Base-by-base conservation (phyloP, 2,888 invertebrate species). In the Leucophenga montana region DNA sequence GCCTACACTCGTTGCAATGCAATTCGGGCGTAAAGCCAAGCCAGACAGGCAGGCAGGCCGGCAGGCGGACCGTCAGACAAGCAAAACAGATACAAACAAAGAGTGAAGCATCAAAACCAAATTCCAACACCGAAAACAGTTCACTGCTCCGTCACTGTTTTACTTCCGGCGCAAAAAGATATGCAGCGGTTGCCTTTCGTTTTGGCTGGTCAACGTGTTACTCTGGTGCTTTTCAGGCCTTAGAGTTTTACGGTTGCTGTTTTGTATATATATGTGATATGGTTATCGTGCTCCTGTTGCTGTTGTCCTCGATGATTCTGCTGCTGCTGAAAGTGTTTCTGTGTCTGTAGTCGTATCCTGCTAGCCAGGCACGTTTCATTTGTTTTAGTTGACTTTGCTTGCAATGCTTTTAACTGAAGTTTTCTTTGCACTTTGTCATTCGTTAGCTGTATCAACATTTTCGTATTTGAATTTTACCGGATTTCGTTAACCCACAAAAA, bases 101-200 rank as follows among this genome's bases (percentile, higher is more conserved):
- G 13, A 22, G 27, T n/a, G 70, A 71, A 74, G 78, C 77, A 78
- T 75, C 78, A 73, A 80, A 80, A 80, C 80, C 75, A 80, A 75
- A 80, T 80, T 78, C 72, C 67, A 61, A 44, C 46, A 33, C 33
- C 39, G 54, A 67, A 53, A 20, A 39, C 11, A 39, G 39, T 65
- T 61, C 54, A 62, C 75, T 73, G 71, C 75, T 73, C 71, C 73
- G 69, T 78, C 72, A 74, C 78, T 75, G 71, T 73, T 65, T 53
- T 20, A 62, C 53, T 64, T 64, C 50, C 69, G 70, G 70, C 71
- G 64, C 75, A 75, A 69, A 69, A 65, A 14, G 48, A 9, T 18
- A 46, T 16, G 53, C 27, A 39, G 39, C 20, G 16, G 56, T 20
- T 20, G 56, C 20, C 8, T 33, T 33, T 33, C 11, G 8, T 39